Evolutionary conservation across 2,797 vertebrate genomes (phyloP), one percentile per base, ranked within the genome.

Genomic region (Liparis tanakae): DNA sequence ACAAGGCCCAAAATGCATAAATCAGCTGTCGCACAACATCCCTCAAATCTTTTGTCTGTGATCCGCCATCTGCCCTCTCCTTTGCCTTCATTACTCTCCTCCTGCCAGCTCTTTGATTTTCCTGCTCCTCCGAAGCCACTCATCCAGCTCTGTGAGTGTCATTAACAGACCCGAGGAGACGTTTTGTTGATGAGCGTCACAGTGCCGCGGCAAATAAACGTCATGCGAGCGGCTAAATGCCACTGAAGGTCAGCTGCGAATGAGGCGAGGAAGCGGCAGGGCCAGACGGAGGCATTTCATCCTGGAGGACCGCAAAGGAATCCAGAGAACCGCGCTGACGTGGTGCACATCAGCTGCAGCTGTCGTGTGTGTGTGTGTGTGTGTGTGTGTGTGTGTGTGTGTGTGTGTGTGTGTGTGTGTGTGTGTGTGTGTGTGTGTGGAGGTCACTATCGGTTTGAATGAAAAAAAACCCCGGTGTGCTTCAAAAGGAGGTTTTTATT

Each of bases 221-320:
- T 7, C 57, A 8, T 60, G 10, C 0, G 1, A 72, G 62, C 15
- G 30, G 54, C 30, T 59, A 51, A 78, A 76, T 80, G 58, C 60
- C 39, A 22, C 20, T 72, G 66, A 82, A 76, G 77, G 72, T 81
- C 55, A 80, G 13, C 12, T 44, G 48, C 36, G 36, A 56, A 18
- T 20, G 36, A 9, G 6, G 5, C 44, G 48, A 44, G 25, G 43
- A 58, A 60, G 17, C 66, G 17, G 48, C n/a, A 41, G 65, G 66
- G 46, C 17, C 55, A 33, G 51, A 22, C 36, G n/a, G 65, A 59
- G 50, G 20, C 50, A 13, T 51, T 22, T 51, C 10, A 22, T 22
- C 50, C 13, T 1, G 2, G 50, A 51, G 50, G 20, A 51, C 10
- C 50, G 12, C 5, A 22, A 22, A 51, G 50, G 12, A 48, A 18